Conservation (phyloP, 2,888 invertebrate genomes). For the Metellina segmentata region DNA sequence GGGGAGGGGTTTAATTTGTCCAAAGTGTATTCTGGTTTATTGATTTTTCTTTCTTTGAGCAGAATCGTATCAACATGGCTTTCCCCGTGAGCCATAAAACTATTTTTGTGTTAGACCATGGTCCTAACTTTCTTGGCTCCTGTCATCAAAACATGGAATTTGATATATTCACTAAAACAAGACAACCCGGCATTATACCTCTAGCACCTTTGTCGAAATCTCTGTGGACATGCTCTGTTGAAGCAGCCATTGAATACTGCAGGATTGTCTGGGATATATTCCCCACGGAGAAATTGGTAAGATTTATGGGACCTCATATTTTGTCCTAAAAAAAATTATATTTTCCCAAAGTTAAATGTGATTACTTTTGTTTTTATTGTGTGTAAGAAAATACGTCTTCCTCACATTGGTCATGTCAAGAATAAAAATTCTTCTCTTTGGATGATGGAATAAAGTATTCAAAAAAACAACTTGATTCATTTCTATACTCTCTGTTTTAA, state of each 20-base stretch:
- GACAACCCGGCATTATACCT: conserved; percentile 86
- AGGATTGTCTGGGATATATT: conserved; percentile 98
- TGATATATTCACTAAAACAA: conserved; percentile 87
- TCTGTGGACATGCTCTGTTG: conserved; percentile 97
- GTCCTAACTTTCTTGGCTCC: conserved; percentile 90
- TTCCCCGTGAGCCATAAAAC: conserved; percentile 94
- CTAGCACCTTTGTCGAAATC: conserved; percentile 93
- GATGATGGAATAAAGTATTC: too few species aligned
- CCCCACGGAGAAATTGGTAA: conserved; percentile 91
- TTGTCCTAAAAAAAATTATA: too few species aligned
- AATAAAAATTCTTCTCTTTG: too few species aligned
- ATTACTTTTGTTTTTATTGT: too few species aligned
- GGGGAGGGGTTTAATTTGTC: too few species aligned
- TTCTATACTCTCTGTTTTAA: too few species aligned
- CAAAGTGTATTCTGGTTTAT: too few species aligned
- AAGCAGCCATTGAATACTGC: conserved; percentile 97
- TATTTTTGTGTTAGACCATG: conserved; percentile 96
- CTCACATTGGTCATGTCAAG: too few species aligned
- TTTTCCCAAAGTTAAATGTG: too few species aligned
- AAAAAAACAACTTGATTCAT: too few species aligned
- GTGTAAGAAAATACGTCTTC: too few species aligned
- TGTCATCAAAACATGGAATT: conserved; percentile 91
- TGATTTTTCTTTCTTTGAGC: too few species aligned
- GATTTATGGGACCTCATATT: not conserved
- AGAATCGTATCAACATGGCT: conserved; percentile 81